These are phyloP conservation scores for Takifugu ocellatus DNA, from an alignment of 2,797 vertebrate species.

Conservation along the genomic window DNA sequence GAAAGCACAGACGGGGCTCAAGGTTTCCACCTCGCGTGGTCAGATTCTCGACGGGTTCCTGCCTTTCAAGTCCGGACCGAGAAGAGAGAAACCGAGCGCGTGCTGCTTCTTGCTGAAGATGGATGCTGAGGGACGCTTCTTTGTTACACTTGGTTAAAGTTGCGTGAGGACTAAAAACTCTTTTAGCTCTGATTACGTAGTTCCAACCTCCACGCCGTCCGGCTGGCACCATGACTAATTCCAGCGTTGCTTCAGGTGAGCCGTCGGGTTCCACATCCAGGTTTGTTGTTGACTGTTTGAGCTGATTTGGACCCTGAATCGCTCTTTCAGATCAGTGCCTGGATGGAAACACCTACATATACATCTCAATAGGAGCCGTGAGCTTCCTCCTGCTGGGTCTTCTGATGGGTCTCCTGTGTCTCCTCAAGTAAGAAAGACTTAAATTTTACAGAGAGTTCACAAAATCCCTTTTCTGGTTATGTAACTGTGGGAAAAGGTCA, in stretches of 20 bases:
- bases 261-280: not conserved
- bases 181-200: no score
- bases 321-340: rapidly evolving
- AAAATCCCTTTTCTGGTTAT: no score
- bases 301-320: not conserved
- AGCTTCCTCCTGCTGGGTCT: slow-evolving; percentile 24
- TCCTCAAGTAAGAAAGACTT: slow-evolving; percentile 59
- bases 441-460: no score
- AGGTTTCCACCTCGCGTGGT: not conserved
- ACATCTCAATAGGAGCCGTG: slow-evolving; percentile 25
- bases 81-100: not conserved
- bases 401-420: slow-evolving; percentile 38
- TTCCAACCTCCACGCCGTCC: no score
- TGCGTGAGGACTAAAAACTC: not conserved
- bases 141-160: no score
- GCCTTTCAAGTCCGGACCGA: not conserved
- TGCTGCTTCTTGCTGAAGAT: not conserved
- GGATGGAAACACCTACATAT: rapidly evolving
- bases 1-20: not conserved
- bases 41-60: not conserved
- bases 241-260: not conserved
- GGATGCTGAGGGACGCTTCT: not conserved
- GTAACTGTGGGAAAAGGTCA: no score
- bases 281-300: not conserved
- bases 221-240: rapidly evolving